phyloP scores from a whole-genome alignment of 2,888 invertebrate species.

The Seira ritae region DNA sequence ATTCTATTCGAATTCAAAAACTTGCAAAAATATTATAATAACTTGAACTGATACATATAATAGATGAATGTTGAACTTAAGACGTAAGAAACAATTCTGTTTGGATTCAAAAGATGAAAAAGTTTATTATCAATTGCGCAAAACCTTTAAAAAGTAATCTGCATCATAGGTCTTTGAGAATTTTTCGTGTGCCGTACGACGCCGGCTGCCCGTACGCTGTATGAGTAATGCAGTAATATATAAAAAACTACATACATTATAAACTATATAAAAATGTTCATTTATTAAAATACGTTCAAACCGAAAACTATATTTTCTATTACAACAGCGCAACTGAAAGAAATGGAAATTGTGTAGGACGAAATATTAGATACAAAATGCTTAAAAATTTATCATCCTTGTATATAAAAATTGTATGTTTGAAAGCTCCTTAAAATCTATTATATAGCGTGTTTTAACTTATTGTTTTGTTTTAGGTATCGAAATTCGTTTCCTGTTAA shows the following conservation, averaged over 20 bases:
- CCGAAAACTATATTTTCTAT: slow-evolving; percentile 64
- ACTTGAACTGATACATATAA: slow-evolving; percentile 54
- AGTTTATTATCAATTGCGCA: slow-evolving; percentile 35
- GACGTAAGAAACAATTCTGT: slow-evolving; percentile 44
- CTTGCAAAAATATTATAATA: slow-evolving; percentile 33
- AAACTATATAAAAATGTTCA: slow-evolving; percentile 51
- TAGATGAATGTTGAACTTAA: slow-evolving; percentile 59
- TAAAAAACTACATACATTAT: slow-evolving; percentile 31
- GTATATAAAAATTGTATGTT: slow-evolving; percentile 47
- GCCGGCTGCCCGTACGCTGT: slow-evolving; percentile 57
- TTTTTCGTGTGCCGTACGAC: slow-evolving; percentile 43
- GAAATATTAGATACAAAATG: slow-evolving; percentile 50
- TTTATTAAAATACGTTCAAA: slow-evolving; percentile 62
- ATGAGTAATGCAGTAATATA: slow-evolving; percentile 56
- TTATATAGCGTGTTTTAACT: slow-evolving; percentile 60
- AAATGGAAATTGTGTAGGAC: slow-evolving; percentile 53
- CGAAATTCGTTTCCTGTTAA: slow-evolving; percentile 64
- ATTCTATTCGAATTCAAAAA: slow-evolving; percentile 32
- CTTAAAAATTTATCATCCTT: slow-evolving; percentile 38
- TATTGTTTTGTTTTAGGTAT: slow-evolving; percentile 65
- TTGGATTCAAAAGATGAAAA: slow-evolving; percentile 32
- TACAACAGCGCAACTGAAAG: slow-evolving; percentile 51
- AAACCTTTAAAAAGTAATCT: slow-evolving; percentile 12
- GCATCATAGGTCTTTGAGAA: slow-evolving; percentile 21
- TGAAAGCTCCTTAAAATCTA: slow-evolving; percentile 40